Evolutionary conservation across 1,140 invertebrate genomes (phyloP), one percentile per base, ranked within the genome.

Genomic region (Laupala kohalensis): DNA sequence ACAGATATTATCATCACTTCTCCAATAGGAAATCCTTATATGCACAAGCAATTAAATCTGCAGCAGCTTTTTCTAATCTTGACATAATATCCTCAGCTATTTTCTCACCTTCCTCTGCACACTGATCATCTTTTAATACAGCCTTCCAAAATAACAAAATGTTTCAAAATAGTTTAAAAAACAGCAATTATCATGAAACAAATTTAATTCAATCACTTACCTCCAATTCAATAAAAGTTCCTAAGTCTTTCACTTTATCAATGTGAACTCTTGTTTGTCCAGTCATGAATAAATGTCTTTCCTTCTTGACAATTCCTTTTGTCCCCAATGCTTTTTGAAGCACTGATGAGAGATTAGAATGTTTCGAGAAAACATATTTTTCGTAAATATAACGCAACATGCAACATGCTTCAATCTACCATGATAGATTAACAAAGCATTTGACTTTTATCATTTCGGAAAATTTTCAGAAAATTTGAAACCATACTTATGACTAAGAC

Each of bases 221-320:
- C 84, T 97, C 95, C 62, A 97, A 82, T 82, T 97, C 95, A 83
- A 96, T 88, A 78, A 92, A 97, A 78, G 90, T 78, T 5, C 95
- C 95, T 19, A 97, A 83, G 68, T 83, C 84, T 75, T 89, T 80
- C 0, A 97, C 95, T 76, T 86, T 78, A 80, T 98, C 96, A 74
- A 96, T 82, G 79, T 97, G 95, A 37, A 98, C 85, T 74, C 95
- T 85, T 9, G 94, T 96, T 77, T 95, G 91, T 0, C 87, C 92
- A 62, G 92, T 82, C 76, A 95, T 82, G 74, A 88, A 95, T 4
- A 97, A 81, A 70, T 85, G 81, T 53, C 96, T 83, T 0, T 76
- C 81, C 81, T 96, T 96, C 73, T 85, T 86, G 4, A 95, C 86
- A 26, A 83, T 78, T 9, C 90, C 91, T 73, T 83, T 78, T 0